Evolutionary conservation across 2,888 invertebrate species (phyloP).

Genomic region (Molorchus minor): DNA sequence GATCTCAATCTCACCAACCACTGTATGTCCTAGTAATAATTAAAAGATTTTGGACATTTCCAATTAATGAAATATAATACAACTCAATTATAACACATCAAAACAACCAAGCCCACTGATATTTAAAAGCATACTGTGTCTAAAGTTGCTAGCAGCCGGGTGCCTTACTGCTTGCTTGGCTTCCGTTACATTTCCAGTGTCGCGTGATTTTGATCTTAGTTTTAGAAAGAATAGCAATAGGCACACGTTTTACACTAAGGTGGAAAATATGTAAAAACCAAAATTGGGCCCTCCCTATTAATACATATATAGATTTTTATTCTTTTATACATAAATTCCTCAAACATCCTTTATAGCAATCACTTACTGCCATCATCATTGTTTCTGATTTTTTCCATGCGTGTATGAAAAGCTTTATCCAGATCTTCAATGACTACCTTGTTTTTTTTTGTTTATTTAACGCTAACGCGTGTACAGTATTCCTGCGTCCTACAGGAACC

Average conservation of each 20-base stretch:
- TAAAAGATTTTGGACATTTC: too few species aligned
- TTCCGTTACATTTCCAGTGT: not conserved
- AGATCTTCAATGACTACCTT: constrained; percentile 46
- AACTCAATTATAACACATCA: too few species aligned
- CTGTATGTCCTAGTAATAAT: too few species aligned
- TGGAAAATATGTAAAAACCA: not conserved
- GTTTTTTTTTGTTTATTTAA: constrained; percentile 41
- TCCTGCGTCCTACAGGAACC: constrained; percentile 79
- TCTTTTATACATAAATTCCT: not conserved
- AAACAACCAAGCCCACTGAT: too few species aligned
- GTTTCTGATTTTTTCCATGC: constrained; percentile 42
- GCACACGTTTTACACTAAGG: not conserved
- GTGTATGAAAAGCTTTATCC: constrained; percentile 49
- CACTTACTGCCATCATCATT: constrained; percentile 36
- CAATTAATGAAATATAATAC: too few species aligned
- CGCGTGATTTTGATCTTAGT: not conserved
- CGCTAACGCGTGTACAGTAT: constrained; percentile 85
- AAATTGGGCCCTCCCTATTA: too few species aligned
- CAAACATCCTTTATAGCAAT: not conserved
- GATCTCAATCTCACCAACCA: too few species aligned
- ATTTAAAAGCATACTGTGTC: too few species aligned
- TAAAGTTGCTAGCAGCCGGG: too few species aligned
- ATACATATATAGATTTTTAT: not conserved
- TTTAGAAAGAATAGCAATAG: not conserved
- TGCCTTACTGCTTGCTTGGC: too few species aligned